Evolutionary conservation across 2,797 vertebrate species (phyloP).

Genomic region (Gallinago nigripennis): DNA sequence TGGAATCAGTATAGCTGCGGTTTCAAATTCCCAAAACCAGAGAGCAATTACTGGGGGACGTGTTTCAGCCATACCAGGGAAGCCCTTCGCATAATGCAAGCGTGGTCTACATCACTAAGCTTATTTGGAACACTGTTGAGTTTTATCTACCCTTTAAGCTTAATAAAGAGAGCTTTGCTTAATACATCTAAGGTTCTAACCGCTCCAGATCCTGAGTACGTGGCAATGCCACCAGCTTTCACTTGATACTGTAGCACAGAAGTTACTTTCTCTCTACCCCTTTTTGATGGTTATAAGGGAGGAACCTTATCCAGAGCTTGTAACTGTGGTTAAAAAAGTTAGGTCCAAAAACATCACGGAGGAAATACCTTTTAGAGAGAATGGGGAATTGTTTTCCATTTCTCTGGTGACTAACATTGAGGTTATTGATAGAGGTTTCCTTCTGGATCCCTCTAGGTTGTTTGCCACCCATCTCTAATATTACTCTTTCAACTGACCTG

Average conservation of each 20-base stretch:
- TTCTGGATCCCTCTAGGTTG: not conserved
- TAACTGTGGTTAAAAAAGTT: not conserved
- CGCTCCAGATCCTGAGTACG: not conserved
- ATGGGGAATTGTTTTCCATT: not conserved
- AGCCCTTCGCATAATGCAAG: not conserved
- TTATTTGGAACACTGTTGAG: not conserved
- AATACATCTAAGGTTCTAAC: not conserved
- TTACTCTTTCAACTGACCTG: not conserved
- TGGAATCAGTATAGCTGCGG: not conserved
- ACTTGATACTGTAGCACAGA: not conserved
- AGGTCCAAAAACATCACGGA: not conserved
- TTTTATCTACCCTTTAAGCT: not conserved
- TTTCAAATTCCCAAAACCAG: not conserved
- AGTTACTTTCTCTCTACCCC: not conserved
- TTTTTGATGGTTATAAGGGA: not conserved
- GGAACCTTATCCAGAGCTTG: not conserved
- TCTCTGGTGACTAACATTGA: not conserved
- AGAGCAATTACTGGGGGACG: not conserved
- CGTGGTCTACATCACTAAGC: not conserved
- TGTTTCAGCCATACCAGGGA: not conserved
- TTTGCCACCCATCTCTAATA: not conserved
- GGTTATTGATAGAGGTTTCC: not conserved
- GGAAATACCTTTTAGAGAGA: not conserved
- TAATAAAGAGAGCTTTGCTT: not conserved
- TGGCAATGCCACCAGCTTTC: not conserved